A percentile compares a stretch with the other conserved stretches of the same genome.
Conservation (phyloP, 2,888 invertebrate genomes). For the Adineta ricciae region DNA sequence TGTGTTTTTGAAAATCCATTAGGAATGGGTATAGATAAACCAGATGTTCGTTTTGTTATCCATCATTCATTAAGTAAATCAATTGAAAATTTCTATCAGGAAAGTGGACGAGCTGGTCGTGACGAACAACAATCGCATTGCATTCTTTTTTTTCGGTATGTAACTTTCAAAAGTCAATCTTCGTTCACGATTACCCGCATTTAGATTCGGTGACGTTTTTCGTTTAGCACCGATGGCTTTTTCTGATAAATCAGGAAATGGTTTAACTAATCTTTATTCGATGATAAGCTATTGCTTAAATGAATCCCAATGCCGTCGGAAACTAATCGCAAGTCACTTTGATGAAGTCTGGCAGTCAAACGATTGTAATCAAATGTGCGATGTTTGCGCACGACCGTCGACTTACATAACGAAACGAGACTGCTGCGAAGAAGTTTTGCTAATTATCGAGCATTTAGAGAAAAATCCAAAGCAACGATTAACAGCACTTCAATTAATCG, state of each 20-base stretch:
- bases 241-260: constrained; percentile 62
- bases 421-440: constrained; percentile 27
- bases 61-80: constrained; percentile 62
- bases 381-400: constrained; percentile 57
- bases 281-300: constrained; percentile 69
- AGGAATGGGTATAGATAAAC: constrained; percentile 84
- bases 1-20: not conserved
- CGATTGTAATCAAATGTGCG: constrained; percentile 72
- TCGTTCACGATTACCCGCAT: not conserved
- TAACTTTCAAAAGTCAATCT: too few species aligned
- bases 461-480: constrained; percentile 42
- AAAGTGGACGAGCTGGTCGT: constrained; percentile 54
- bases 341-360: constrained; percentile 69
- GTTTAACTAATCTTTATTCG: constrained; percentile 65
- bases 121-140: constrained; percentile 77
- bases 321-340: constrained; percentile 71
- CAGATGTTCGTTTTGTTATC: constrained; percentile 81
- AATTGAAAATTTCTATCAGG: constrained; percentile 81
- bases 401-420: constrained; percentile 15
- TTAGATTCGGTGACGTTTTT: constrained; percentile 66
- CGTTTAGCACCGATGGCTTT: constrained; percentile 64
- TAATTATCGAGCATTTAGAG: constrained; percentile 6
- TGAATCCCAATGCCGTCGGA: constrained; percentile 60
- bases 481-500: constrained; percentile 63
- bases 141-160: constrained; percentile 58